Base-by-base conservation (phyloP, 2,113 vertebrate species). In the Equus przewalskii region DNA sequence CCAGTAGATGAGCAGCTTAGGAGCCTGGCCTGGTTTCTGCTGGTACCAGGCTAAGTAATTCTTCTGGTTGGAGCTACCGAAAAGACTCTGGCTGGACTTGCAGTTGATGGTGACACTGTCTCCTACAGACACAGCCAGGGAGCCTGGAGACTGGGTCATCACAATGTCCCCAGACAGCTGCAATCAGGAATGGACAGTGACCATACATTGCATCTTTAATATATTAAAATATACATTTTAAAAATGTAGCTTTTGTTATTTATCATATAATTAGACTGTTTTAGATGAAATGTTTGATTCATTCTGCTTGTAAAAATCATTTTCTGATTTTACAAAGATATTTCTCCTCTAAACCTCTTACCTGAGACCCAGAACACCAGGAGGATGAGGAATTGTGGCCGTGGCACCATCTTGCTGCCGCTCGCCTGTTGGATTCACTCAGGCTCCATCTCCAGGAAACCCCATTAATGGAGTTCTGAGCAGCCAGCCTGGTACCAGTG, bases 21-120 rank as follows among this genome's bases (percentile, higher is more conserved):
- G 82, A 30, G 10, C 0, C n/a, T 94, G 67, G 12, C 58, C 69
- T 30, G 76, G 18, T 75, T 76, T 94, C 75, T 92, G 60, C 69
- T 70, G 83, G 33, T 44, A 44, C 41, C 89, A 92, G 4, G 24
- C 3, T 51, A 86, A 85, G 64, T 67, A 58, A 18, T 67, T 58
- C 12, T 76, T 36, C 4, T 46, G 19, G 24, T 6, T 28, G 6
- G 0, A 2, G 26, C 10, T 44, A 0, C 0, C 2, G 0, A 19
- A 24, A 44, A 90, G 22, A 33, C 9, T 93, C 58, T 75, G 64
- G 51, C 36, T 91, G 28, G 81, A 73, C 8, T 64, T 97, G 9
- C 41, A 88, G 13, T 33, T 30, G 16, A 86, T 80, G 46, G 13
- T 86, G 46, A 56, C 13, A 1, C 4, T 73, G 22, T 90, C 10